These are phyloP conservation scores for Drosophila ercepeae DNA, from an alignment of 1,140 invertebrate species.

Conservation along the genomic window DNA sequence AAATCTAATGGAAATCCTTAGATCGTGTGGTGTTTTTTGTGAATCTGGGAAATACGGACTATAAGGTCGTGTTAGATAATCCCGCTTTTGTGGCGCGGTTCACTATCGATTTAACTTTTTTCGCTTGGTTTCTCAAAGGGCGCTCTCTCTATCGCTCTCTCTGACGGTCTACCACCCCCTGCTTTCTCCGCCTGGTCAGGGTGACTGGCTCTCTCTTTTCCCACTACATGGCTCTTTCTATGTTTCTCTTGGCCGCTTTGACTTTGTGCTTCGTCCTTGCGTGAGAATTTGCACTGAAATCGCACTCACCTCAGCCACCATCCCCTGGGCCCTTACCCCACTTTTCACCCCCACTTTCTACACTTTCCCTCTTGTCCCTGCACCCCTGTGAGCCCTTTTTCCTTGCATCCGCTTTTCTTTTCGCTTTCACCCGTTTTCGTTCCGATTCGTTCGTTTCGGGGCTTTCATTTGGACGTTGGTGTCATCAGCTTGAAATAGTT, in stretches of 20 bases:
- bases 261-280: constrained; percentile 74
- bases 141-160: constrained; percentile 17
- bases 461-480: constrained; percentile 59
- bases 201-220: constrained; percentile 7
- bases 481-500: constrained; percentile 65
- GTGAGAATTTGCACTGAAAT: constrained; percentile 65
- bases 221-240: constrained; percentile 5
- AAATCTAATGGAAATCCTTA: not conserved
- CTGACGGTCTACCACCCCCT: constrained; percentile 9
- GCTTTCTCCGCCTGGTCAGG: constrained; percentile 1
- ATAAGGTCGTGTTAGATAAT: constrained; percentile 66
- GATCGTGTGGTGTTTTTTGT: not conserved
- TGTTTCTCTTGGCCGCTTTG: constrained; percentile 46
- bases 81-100: constrained; percentile 52
- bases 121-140: constrained; percentile 46
- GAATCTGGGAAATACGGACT: not conserved
- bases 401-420: constrained; percentile 57
- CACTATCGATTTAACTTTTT: constrained; percentile 74
- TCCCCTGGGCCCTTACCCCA: constrained; percentile 7
- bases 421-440: constrained; percentile 56
- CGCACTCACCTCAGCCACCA: constrained; percentile 28
- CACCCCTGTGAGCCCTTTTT: constrained; percentile 38
- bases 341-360: not conserved
- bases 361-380: not conserved
- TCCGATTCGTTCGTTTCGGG: constrained; percentile 36